phyloP scores from a whole-genome alignment of 2,797 vertebrate genomes.

The Diceros bicornis region DNA sequence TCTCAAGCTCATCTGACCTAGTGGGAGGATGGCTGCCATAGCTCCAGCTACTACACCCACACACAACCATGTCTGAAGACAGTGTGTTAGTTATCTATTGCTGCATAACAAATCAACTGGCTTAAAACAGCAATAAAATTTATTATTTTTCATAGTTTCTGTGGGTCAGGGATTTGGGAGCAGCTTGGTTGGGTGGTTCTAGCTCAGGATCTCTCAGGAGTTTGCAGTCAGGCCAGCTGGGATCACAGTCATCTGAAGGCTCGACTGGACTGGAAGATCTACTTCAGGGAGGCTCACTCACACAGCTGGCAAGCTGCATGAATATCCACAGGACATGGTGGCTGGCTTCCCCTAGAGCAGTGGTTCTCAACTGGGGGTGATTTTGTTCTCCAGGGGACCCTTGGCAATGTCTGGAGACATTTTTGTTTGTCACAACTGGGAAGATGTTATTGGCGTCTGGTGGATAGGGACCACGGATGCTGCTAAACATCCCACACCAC shows the following conservation, averaged over 20 bases:
- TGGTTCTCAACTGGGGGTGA: background rate
- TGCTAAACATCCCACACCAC: background rate
- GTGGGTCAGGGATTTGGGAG: background rate
- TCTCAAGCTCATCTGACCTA: background rate
- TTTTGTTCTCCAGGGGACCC: background rate
- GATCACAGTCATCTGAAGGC: background rate
- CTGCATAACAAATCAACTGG: background rate
- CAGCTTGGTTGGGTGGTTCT: background rate
- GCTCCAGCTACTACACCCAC: background rate
- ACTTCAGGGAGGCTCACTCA: background rate
- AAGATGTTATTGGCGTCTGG: background rate
- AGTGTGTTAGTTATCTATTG: background rate
- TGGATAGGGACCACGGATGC: background rate
- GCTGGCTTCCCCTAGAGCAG: background rate
- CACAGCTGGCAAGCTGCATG: background rate
- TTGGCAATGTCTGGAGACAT: background rate
- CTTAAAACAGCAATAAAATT: background rate
- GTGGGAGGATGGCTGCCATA: background rate
- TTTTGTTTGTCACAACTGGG: background rate
- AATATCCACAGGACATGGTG: background rate
- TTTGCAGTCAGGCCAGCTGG: background rate
- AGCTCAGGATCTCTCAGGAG: background rate
- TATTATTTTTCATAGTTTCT: background rate
- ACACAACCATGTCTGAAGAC: background rate
- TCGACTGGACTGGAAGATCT: background rate